Conservation (phyloP, 2,797 vertebrate genomes). For the Poecilia gillii region DNA sequence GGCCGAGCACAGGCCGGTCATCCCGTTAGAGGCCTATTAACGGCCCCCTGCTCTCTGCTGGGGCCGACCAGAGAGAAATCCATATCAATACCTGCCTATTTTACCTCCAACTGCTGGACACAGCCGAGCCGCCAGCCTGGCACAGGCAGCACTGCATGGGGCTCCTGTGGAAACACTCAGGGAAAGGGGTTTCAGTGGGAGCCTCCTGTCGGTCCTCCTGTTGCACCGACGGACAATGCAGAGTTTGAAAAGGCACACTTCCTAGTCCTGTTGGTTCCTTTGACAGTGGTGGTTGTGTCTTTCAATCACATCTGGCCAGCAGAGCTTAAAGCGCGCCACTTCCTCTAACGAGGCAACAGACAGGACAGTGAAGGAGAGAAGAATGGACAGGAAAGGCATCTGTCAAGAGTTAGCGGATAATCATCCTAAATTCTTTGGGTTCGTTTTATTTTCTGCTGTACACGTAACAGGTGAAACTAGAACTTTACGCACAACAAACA, state of each 20-base stretch:
- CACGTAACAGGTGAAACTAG: background rate
- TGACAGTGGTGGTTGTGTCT: slow-evolving; percentile 59
- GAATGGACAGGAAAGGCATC: slow-evolving; percentile 7
- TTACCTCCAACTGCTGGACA: slow-evolving; percentile 61
- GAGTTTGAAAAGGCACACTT: slow-evolving; percentile 75
- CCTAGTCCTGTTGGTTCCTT: slow-evolving; percentile 58
- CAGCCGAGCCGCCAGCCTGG: slow-evolving; percentile 66
- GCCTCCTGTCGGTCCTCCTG: slow-evolving; percentile 72
- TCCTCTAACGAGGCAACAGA: slow-evolving; percentile 54
- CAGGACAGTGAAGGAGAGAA: slow-evolving; percentile 15
- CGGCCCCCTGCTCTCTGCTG: slow-evolving; percentile 72
- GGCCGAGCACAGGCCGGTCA: slow-evolving; percentile 71
- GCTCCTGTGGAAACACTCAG: slow-evolving; percentile 62
- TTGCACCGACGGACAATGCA: slow-evolving; percentile 65
- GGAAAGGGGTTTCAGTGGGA: slow-evolving; percentile 51
- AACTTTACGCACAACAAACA: background rate
- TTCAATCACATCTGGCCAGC: slow-evolving; percentile 74
- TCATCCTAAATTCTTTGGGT: background rate
- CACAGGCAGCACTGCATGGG: slow-evolving; percentile 63
- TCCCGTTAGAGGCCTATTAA: slow-evolving; percentile 79
- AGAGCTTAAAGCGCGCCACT: slow-evolving; percentile 56
- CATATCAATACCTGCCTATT: slow-evolving; percentile 81
- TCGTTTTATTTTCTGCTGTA: background rate
- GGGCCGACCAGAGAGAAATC: slow-evolving; percentile 74
- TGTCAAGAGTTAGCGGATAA: background rate